Evolutionary conservation across 2,797 vertebrate genomes (phyloP).

Genomic region (Phrynocephalus guinanensis): DNA sequence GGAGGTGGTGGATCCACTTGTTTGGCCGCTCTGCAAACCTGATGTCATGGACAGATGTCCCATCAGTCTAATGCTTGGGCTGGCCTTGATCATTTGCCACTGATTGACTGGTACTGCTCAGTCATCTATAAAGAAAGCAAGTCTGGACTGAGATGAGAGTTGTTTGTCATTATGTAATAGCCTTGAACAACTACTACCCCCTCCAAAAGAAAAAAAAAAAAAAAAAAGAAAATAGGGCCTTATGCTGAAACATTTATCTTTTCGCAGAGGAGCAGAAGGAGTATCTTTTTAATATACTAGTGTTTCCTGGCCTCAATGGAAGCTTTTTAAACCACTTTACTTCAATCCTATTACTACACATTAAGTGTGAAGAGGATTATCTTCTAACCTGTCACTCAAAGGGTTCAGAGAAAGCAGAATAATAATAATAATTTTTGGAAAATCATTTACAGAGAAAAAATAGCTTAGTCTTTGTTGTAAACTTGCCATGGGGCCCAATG

Average conservation of each 20-base stretch:
- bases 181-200: slow-evolving; percentile 45
- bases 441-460: slow-evolving; percentile 43
- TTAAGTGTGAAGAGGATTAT: slow-evolving; percentile 79
- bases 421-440: neutral
- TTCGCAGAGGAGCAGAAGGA: slow-evolving; percentile 50
- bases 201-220: slow-evolving; percentile 49
- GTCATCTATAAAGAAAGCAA: slow-evolving; percentile 61
- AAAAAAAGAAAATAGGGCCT: slow-evolving; percentile 23
- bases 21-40: slow-evolving; percentile 3
- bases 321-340: slow-evolving; percentile 75
- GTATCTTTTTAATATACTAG: slow-evolving; percentile 71
- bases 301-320: slow-evolving; percentile 72
- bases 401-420: slow-evolving; percentile 60
- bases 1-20: neutral
- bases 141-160: slow-evolving; percentile 45
- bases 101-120: slow-evolving; percentile 43
- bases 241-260: slow-evolving; percentile 70
- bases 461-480: slow-evolving; percentile 66
- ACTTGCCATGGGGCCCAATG: slow-evolving; percentile 52
- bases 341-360: slow-evolving; percentile 76
- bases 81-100: slow-evolving; percentile 56
- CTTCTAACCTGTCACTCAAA: slow-evolving; percentile 74
- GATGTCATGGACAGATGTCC: slow-evolving; percentile 21
- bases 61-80: slow-evolving; percentile 19
- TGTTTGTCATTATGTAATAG: slow-evolving; percentile 63